A percentile compares a stretch with the other conserved stretches of the same genome.
These are phyloP conservation scores for Potorous gilbertii DNA, from an alignment of 2,797 vertebrate species.

Conservation along the genomic window DNA sequence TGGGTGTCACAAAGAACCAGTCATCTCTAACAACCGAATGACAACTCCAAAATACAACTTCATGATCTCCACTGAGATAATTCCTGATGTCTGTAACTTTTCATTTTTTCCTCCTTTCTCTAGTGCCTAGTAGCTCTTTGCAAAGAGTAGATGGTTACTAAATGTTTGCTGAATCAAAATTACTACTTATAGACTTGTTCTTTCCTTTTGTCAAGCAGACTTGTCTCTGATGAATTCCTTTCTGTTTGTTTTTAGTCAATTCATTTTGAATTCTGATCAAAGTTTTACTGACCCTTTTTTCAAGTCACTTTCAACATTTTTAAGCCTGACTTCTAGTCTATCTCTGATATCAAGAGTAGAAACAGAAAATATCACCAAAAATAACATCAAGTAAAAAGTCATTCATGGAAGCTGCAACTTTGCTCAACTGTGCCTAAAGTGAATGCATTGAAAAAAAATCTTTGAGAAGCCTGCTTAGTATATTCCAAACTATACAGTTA, in stretches of 20 bases:
- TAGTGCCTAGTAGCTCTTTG: background rate
- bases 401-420: background rate
- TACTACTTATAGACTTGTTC: background rate
- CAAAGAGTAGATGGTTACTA: background rate
- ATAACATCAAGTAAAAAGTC: background rate
- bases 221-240: conserved; percentile 8
- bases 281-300: background rate
- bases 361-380: background rate
- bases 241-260: conserved; percentile 12
- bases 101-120: background rate
- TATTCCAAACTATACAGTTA: background rate
- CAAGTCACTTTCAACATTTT: background rate
- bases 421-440: background rate
- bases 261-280: conserved; percentile 15
- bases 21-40: too few relatives aligned
- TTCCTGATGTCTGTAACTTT: background rate
- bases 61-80: background rate
- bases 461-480: conserved; percentile 18
- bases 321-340: background rate
- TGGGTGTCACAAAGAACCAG: background rate
- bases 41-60: background rate
- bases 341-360: background rate
- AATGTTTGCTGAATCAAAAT: background rate
- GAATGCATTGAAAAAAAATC: background rate
- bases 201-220: background rate